Evolutionary conservation across 2,113 vertebrate species (phyloP).

Genomic region (Leiothrix lutea): DNA sequence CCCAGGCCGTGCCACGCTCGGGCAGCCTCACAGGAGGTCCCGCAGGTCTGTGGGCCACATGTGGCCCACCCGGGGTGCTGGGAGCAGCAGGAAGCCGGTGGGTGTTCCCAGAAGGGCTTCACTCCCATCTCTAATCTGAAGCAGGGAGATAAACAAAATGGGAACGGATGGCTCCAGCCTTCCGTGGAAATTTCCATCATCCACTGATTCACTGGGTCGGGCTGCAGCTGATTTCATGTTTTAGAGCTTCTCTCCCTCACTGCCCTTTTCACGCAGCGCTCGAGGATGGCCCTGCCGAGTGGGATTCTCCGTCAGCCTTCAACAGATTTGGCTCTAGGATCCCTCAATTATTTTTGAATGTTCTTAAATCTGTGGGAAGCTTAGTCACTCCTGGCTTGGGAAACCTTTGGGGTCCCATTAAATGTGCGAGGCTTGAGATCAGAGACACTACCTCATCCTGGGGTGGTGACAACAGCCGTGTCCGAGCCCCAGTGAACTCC

Average conservation of each 20-base stretch:
- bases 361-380: conserved; percentile 14
- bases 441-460: conserved; percentile 51
- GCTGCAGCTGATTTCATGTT: conserved; percentile 1
- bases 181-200: conserved; percentile 51
- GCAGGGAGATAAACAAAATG: conserved; percentile 37
- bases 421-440: conserved; percentile 3
- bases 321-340: neutral
- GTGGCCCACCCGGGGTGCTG: conserved; percentile 37
- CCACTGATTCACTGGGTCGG: neutral
- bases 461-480: neutral
- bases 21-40: conserved; percentile 32
- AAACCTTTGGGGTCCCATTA: conserved; percentile 37
- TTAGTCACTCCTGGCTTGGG: conserved; percentile 28
- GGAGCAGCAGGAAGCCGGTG: neutral
- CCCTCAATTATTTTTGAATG: neutral
- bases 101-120: conserved; percentile 31
- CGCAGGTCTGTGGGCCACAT: neutral
- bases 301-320: neutral
- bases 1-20: neutral
- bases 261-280: neutral
- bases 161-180: neutral
- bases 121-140: neutral
- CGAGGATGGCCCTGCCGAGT: neutral
- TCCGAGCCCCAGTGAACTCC: neutral
- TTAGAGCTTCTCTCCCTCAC: neutral